Evolutionary conservation across 2,888 invertebrate genomes (phyloP).

Genomic region (Eugnorisma glareosa): DNA sequence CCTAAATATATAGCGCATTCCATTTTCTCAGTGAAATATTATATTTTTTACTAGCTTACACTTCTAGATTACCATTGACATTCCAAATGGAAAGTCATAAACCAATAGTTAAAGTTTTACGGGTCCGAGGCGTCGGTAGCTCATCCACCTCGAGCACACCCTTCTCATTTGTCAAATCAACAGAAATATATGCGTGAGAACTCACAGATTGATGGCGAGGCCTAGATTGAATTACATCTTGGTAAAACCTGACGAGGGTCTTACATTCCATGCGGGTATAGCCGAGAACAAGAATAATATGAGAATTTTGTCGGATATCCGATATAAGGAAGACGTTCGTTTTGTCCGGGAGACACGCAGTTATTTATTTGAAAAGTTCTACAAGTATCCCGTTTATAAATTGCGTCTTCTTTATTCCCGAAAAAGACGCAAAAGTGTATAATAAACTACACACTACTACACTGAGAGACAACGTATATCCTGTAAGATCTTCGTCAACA

Average conservation of each 20-base stretch:
- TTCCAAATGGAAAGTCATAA: constrained; percentile 54
- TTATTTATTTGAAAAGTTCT: constrained; percentile 55
- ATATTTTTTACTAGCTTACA: neutral
- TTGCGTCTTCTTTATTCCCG: constrained; percentile 28
- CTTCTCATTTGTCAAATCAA: constrained; percentile 91
- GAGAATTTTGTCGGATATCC: constrained; percentile 81
- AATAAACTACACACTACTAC: too few species aligned
- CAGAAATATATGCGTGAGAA: constrained; percentile 90
- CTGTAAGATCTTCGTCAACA: constrained; percentile 7
- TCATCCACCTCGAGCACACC: constrained; percentile 83
- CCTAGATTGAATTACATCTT: constrained; percentile 90
- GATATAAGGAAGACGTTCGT: constrained; percentile 71
- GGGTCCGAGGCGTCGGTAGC: constrained; percentile 74
- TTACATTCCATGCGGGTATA: constrained; percentile 84
- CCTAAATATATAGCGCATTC: neutral
- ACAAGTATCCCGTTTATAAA: constrained; percentile 37
- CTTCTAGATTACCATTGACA: constrained; percentile 27
- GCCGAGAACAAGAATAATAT: constrained; percentile 84
- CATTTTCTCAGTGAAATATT: neutral
- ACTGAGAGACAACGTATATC: neutral
- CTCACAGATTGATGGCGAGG: constrained; percentile 89
- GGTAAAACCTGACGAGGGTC: constrained; percentile 89
- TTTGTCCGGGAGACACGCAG: constrained; percentile 56
- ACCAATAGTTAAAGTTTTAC: constrained; percentile 76
- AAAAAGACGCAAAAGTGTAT: constrained; percentile 15